Conservation (phyloP, 2,113 vertebrate species). For the Lanius ludovicianus region DNA sequence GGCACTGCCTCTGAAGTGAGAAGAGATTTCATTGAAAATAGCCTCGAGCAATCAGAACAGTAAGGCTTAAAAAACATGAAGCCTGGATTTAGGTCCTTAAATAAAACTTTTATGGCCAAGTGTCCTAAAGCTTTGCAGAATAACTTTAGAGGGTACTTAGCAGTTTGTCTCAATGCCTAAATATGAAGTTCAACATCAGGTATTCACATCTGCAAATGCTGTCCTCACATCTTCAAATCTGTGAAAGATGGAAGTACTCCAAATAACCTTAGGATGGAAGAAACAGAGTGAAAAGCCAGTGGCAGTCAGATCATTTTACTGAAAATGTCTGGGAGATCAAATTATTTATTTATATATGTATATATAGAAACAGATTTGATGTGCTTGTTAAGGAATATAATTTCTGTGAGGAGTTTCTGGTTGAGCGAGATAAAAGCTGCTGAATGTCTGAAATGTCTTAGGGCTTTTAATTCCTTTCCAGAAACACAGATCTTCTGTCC, state of each 20-base stretch:
- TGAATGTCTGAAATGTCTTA: not conserved
- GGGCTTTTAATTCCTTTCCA: not conserved
- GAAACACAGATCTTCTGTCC: not conserved
- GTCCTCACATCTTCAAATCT: not conserved
- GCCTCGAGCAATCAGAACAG: not conserved
- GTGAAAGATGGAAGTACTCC: not conserved
- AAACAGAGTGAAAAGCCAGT: constrained; percentile 16
- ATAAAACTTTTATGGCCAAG: not conserved
- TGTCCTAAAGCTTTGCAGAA: not conserved
- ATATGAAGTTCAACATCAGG: not conserved
- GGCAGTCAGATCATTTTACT: constrained; percentile 6
- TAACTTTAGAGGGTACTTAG: not conserved
- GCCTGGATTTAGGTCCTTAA: not conserved
- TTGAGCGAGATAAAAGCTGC: not conserved
- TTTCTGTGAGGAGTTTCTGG: not conserved
- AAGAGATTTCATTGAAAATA: not conserved
- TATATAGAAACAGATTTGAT: constrained; percentile 4
- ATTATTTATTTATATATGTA: not conserved
- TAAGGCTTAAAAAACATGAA: not conserved
- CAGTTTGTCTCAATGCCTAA: not conserved
- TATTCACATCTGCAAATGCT: not conserved
- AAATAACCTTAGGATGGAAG: not conserved
- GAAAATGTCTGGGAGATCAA: not conserved
- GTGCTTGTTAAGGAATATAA: not conserved
- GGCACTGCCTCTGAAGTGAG: not conserved